phyloP scores from a whole-genome alignment of 2,888 invertebrate species.

The Mythimna pallens region DNA sequence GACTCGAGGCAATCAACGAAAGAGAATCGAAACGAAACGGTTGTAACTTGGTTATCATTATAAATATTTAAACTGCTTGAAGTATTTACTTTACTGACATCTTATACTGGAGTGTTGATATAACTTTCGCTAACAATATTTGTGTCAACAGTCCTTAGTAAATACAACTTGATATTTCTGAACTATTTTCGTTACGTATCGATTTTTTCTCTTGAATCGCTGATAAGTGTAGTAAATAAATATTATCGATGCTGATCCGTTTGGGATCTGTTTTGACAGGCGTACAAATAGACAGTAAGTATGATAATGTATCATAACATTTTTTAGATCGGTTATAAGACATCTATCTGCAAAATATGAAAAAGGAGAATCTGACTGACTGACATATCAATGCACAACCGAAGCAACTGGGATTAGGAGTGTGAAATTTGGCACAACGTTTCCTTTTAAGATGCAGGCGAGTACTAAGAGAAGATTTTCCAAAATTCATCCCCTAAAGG shows the following conservation, averaged over 20 bases:
- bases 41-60: no score
- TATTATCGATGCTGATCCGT: conserved; percentile 19
- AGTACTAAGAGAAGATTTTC: no score
- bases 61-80: no score
- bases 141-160: conserved; percentile 12
- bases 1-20: no score
- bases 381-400: no score
- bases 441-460: no score
- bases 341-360: no score
- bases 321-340: background rate
- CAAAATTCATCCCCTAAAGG: no score
- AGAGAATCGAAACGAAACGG: no score
- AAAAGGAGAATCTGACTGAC: no score
- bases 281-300: background rate
- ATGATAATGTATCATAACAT: background rate
- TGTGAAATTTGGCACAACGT: no score
- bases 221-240: conserved; percentile 23
- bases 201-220: background rate
- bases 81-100: conserved; percentile 3
- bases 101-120: background rate
- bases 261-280: background rate
- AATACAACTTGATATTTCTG: conserved; percentile 22
- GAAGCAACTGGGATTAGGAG: no score
- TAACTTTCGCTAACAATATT: conserved; percentile 25
- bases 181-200: background rate